Base-by-base conservation (phyloP, 2,888 invertebrate species). In the Drosophila rellima region DNA sequence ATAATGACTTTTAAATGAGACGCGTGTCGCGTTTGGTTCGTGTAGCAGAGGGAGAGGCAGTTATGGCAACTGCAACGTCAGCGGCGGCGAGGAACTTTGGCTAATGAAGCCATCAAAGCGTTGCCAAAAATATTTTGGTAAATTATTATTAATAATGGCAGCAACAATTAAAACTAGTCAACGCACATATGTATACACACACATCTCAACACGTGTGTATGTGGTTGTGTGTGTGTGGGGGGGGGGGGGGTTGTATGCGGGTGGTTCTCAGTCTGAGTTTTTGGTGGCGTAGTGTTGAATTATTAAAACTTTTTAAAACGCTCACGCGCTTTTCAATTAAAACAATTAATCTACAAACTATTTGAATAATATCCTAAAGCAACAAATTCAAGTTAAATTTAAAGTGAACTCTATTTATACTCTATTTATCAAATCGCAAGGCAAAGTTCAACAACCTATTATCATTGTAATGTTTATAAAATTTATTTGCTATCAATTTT, bases 1-100 rank as follows among this genome's bases (percentile, higher is more conserved):
- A 55, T 82, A 88, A 88, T 83, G 88, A 88, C 80, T 88, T 83
- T 83, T 83, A 83, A 83, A 83, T 83, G 83, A 86, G 83, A 68
- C 83, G 83, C 83, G 88, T 83, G 83, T 78, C 80, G 66, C 63
- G 62, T 59, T 51, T 62, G 63, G 64, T 48, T 33, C 40, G 60
- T 48, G 72, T 61, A 3, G n/a, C 1, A 33, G 10, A 15, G 52
- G 59, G 11, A 17, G n/a, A 8, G 15, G 17, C 54, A 18, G 11
- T 33, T 20, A 15, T 35, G 20, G 48, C 48, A 18, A 48, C 48
- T 37, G 50, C 50, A 45, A 31, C 20, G 13, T 33, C 4, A 2
- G 45, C 20, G 29, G 39, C 2, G 26, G 39, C 40, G 45, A 13
- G 15, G 13, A 18, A 17, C 48, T 44, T 26, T 63, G 57, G 59